A percentile compares a stretch with the other conserved stretches of the same genome.
Evolutionary conservation across 1,140 invertebrate species (phyloP).

Genomic region (Coptotermes formosanus): DNA sequence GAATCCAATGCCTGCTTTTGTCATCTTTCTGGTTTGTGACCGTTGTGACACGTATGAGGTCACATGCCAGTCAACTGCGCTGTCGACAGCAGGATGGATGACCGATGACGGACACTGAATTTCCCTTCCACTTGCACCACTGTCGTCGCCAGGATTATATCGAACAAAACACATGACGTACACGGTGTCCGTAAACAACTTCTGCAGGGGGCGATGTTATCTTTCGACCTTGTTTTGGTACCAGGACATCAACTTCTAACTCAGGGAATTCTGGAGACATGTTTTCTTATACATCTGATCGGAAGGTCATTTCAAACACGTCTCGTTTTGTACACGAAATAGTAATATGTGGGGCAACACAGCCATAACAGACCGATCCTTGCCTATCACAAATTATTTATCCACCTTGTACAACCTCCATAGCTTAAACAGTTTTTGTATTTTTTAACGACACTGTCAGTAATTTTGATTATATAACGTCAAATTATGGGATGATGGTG

Average conservation of each 20-base stretch:
- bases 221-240: not conserved
- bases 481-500: too few species aligned
- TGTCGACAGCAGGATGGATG: not conserved
- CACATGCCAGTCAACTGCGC: slow-evolving; percentile 7
- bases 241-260: not conserved
- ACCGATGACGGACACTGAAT: not conserved
- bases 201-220: not conserved
- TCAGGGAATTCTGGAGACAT: too few species aligned
- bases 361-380: too few species aligned
- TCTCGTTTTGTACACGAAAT: not conserved
- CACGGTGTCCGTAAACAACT: not conserved
- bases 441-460: too few species aligned
- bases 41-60: not conserved
- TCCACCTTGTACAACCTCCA: too few species aligned
- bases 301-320: not conserved
- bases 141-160: not conserved
- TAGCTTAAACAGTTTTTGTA: too few species aligned
- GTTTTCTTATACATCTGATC: not conserved
- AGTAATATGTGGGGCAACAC: not conserved
- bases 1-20: not conserved
- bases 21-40: not conserved
- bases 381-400: too few species aligned
- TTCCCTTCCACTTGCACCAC: not conserved
- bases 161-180: slow-evolving; percentile 8
- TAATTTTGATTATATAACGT: too few species aligned